These are phyloP conservation scores for Sesia bembeciformis DNA, from an alignment of 2,888 invertebrate species.

Conservation along the genomic window DNA sequence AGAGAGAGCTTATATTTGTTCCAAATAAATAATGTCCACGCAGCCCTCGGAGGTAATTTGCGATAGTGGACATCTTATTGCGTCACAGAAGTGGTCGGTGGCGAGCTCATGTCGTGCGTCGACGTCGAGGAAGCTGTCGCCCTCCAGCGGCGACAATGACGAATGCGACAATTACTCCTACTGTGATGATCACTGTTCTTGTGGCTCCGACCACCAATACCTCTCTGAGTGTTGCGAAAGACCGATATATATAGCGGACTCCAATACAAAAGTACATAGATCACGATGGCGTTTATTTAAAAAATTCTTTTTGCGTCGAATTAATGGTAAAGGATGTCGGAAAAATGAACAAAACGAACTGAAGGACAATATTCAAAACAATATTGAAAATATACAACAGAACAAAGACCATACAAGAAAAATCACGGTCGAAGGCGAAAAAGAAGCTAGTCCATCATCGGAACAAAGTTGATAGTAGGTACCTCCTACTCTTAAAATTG, in stretches of 20 bases:
- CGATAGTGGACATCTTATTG: constrained; percentile 11
- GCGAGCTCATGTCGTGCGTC: constrained; percentile 33
- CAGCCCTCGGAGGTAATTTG: constrained; percentile 12
- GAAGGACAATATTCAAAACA: not conserved
- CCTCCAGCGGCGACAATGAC: constrained; percentile 36
- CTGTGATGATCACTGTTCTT: constrained; percentile 29
- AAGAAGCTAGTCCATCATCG: not conserved
- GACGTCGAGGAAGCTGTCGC: constrained; percentile 41
- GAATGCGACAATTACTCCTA: constrained; percentile 22
- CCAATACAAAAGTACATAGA: constrained; percentile 26
- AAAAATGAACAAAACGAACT: not conserved
- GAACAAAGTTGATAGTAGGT: too few relatives aligned
- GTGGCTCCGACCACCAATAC: constrained; percentile 22
- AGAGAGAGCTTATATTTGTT: too few relatives aligned
- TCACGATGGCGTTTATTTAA: constrained; percentile 41
- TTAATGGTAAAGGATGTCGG: constrained; percentile 15
- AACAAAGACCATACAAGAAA: too few relatives aligned
- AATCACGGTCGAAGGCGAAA: too few relatives aligned
- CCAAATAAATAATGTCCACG: constrained; percentile 6
- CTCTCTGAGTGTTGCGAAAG: constrained; percentile 19
- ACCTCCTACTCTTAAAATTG: too few relatives aligned
- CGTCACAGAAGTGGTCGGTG: constrained; percentile 22
- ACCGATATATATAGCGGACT: constrained; percentile 43
- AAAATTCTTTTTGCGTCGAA: constrained; percentile 23
- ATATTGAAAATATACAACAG: not conserved